These are phyloP conservation scores for Bellardia bayeri DNA, from an alignment of 2,888 invertebrate genomes.

Conservation along the genomic window DNA sequence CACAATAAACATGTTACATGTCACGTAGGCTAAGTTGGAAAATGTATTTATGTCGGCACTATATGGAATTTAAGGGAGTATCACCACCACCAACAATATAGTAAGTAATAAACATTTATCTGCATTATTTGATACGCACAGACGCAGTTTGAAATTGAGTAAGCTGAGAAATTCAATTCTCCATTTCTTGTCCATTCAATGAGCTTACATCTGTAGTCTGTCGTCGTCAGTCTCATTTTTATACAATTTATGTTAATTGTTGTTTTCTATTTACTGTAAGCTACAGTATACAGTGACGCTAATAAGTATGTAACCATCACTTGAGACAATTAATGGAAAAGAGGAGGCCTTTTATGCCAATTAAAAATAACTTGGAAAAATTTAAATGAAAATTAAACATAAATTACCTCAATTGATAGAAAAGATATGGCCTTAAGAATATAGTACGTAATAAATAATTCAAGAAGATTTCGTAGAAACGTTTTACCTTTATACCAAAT, in stretches of 20 bases:
- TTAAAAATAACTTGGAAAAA: background rate
- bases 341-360: background rate
- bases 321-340: background rate
- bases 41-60: background rate
- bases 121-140: slow-evolving; percentile 35
- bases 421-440: too few relatives aligned
- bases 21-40: slow-evolving; percentile 63
- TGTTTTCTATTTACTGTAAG: slow-evolving; percentile 9
- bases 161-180: background rate
- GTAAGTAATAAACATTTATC: background rate
- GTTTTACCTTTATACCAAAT: too few relatives aligned
- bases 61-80: slow-evolving; percentile 24
- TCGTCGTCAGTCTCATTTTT: background rate
- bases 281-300: background rate
- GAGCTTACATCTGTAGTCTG: background rate
- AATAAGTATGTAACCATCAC: background rate
- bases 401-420: too few relatives aligned
- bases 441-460: too few relatives aligned
- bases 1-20: slow-evolving; percentile 52
- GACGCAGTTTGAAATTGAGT: slow-evolving; percentile 33
- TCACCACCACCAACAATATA: slow-evolving; percentile 5
- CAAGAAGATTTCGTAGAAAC: too few relatives aligned
- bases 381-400: background rate
- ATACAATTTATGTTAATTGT: slow-evolving; percentile 8
- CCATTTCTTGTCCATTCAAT: background rate